Percentiles rank a stretch among this genome's conserved stretches.
Evolutionary conservation across 1,140 invertebrate species (phyloP).

Genomic region (Musca domestica): DNA sequence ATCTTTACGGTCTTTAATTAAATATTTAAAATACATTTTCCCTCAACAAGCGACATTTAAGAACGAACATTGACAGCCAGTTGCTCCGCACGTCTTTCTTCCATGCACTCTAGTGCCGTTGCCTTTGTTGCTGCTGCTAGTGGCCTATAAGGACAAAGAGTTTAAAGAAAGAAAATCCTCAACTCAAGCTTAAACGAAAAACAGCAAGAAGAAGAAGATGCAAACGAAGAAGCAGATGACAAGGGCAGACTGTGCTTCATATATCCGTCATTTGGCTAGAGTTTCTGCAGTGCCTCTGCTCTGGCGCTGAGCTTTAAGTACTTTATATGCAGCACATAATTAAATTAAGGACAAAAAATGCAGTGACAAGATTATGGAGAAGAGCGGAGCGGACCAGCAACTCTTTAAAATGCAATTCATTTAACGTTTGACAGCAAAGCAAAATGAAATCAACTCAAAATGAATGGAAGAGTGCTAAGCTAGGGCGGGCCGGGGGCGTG

Average conservation of each 20-base stretch:
- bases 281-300: too few relatives aligned
- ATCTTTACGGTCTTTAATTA: slow-evolving; percentile 16
- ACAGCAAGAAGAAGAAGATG: too few relatives aligned
- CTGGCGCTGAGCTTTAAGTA: slow-evolving; percentile 2
- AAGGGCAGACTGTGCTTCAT: too few relatives aligned
- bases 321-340: slow-evolving; percentile 14
- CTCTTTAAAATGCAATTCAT: slow-evolving; percentile 15
- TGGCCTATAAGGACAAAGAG: too few relatives aligned
- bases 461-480: too few relatives aligned
- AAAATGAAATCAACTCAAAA: not conserved
- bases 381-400: not conserved
- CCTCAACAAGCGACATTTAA: slow-evolving; percentile 1
- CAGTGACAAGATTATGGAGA: slow-evolving; percentile 9
- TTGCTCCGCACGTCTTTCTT: not conserved
- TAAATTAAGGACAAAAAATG: slow-evolving; percentile 14
- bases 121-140: too few relatives aligned
- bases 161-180: too few relatives aligned
- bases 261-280: too few relatives aligned
- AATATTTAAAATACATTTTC: slow-evolving; percentile 17
- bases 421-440: slow-evolving; percentile 16
- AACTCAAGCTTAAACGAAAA: too few relatives aligned
- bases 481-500: too few relatives aligned
- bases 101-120: too few relatives aligned
- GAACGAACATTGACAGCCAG: slow-evolving; percentile 8
- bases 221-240: too few relatives aligned